Evolutionary conservation across 2,113 vertebrate genomes (phyloP).

Genomic region (Indicator indicator): DNA sequence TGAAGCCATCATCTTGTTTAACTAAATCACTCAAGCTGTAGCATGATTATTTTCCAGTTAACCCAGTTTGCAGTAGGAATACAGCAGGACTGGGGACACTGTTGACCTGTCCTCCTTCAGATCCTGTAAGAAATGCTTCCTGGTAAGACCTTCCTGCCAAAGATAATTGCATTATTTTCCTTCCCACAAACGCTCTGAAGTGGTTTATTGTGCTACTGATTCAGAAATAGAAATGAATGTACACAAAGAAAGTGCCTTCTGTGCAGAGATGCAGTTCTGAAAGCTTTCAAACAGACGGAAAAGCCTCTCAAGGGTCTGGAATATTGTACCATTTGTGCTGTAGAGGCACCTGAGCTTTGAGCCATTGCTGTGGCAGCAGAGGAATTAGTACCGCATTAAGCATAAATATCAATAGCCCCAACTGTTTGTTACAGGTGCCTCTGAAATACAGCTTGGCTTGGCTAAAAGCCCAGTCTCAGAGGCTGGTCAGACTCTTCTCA

Average conservation of each 20-base stretch:
- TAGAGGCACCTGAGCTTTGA: not conserved
- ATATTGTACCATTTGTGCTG: not conserved
- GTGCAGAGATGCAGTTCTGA: not conserved
- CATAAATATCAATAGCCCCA: not conserved
- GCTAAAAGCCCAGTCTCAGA: not conserved
- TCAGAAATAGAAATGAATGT: not conserved
- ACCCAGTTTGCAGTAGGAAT: not conserved
- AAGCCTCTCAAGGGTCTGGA: not conserved
- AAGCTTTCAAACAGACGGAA: not conserved
- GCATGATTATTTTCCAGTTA: not conserved
- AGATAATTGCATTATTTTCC: not conserved
- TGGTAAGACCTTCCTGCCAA: not conserved
- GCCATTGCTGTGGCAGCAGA: not conserved
- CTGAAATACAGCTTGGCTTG: slow-evolving; percentile 20
- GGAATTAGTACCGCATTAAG: slow-evolving; percentile 2
- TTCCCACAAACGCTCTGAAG: not conserved
- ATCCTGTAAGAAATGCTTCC: not conserved
- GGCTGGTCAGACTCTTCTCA: not conserved
- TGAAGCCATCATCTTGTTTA: not conserved
- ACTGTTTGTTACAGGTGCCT: not conserved
- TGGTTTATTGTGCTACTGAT: not conserved
- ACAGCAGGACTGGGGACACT: not conserved
- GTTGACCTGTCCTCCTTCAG: not conserved
- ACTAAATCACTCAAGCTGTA: not conserved
- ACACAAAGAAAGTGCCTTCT: not conserved